Evolutionary conservation across 1,140 invertebrate genomes (phyloP), one percentile per base, ranked within the genome.

Genomic region (Nasonia longicornis): DNA sequence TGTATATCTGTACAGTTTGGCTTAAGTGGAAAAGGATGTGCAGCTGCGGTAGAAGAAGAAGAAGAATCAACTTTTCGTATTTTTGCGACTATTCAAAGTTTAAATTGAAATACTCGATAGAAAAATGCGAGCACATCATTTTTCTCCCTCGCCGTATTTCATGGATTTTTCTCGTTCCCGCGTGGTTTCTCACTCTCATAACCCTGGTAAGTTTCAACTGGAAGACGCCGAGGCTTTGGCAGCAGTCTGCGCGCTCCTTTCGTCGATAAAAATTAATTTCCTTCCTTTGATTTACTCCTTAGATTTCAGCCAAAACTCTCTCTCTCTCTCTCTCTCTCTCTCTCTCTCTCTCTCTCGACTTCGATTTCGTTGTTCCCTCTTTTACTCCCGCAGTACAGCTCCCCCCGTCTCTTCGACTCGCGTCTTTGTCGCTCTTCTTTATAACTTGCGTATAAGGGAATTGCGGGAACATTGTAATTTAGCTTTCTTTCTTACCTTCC

Each of bases 251-350:
- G 66, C 70, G 42, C 77, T 82, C 83, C 77, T 86, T 87, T 86
- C 83, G 82, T 85, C 86, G 81, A 87, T 88, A 86, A 87, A 87
- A 87, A 87, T 88, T 87, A 84, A 88, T 86, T 87, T 87, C 83
- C 84, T 86, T 88, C 83, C 83, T 88, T 87, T 88, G 87, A 87
- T 88, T 86, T 86, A 88, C 86, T 87, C 72, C 77, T 80, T 7
- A 66, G 84, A 81, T 81, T 82, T 75, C 78, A 83, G 69, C 80
- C 73, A 84, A 86, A 20, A n/a, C 52, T n/a, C 52, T 48, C 45
- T 48, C 45, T 48, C 45, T 48, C 45, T 48, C 26, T 26, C 26
- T 26, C 26, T 26, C 26, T 26, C 26, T 26, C 26, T 26, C 26
- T 26, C 26, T 26, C 26, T 26, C 26, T 26, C 26, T 26, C 82